These are phyloP conservation scores for Nycticryphes semicollaris DNA, from an alignment of 2,113 vertebrate species.

Conservation along the genomic window DNA sequence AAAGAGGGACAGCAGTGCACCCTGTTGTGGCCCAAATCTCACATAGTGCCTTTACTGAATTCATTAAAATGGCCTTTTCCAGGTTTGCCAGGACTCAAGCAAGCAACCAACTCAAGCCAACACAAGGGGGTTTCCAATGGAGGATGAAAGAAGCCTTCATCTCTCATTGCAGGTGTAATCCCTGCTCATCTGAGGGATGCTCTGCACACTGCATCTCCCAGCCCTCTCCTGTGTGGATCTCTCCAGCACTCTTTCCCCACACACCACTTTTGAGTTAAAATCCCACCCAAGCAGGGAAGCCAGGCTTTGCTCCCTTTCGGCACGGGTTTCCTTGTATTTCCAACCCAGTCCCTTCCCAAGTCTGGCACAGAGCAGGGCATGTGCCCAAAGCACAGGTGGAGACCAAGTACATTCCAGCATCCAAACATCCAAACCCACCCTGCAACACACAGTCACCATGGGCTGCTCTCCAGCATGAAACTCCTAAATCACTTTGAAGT, in stretches of 20 bases:
- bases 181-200: not conserved
- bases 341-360: not conserved
- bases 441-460: fast-evolving
- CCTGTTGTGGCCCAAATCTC: not conserved
- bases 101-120: not conserved
- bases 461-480: not conserved
- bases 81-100: not conserved
- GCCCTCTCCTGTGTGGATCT: fast-evolving
- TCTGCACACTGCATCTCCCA: not conserved
- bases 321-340: not conserved
- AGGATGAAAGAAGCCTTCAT: not conserved
- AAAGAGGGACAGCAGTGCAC: not conserved
- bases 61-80: not conserved
- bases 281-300: not conserved
- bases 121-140: fast-evolving
- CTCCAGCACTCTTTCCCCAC: not conserved
- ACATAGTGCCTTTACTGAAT: not conserved
- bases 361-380: not conserved
- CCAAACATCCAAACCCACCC: not conserved
- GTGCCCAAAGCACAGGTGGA: not conserved
- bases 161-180: fast-evolving
- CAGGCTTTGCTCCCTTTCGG: not conserved
- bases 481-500: not conserved
- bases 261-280: not conserved
- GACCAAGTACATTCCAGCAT: not conserved